Percentiles rank a stretch among this genome's conserved stretches.
Conservation (phyloP, 2,888 invertebrate genomes). For the Pelosia muscerda region DNA sequence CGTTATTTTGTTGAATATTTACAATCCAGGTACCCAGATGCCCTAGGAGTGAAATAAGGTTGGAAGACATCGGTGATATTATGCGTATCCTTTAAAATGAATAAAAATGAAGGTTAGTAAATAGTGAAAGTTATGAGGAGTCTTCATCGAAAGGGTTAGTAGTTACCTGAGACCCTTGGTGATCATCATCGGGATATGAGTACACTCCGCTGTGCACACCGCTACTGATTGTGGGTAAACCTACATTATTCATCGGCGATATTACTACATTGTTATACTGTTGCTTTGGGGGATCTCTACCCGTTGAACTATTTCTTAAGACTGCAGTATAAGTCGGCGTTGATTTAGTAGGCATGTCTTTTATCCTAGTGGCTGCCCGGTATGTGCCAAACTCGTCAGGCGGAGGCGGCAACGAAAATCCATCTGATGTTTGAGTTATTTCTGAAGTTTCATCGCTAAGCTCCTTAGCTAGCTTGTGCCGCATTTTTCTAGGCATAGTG, state of each 20-base stretch:
- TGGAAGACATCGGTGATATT: slow-evolving; percentile 58
- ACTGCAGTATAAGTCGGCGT: slow-evolving; percentile 75
- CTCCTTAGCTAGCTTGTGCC: slow-evolving; percentile 73
- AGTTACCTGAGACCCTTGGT: slow-evolving; percentile 69
- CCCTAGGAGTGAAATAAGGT: slow-evolving; percentile 63
- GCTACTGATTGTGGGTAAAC: slow-evolving; percentile 74
- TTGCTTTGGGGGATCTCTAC: slow-evolving; percentile 65
- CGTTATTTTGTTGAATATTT: slow-evolving; percentile 45
- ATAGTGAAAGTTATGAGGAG: slow-evolving; percentile 56
- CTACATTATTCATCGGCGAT: slow-evolving; percentile 78
- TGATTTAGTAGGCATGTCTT: slow-evolving; percentile 72
- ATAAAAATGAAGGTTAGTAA: slow-evolving; percentile 56
- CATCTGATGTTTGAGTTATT: slow-evolving; percentile 79
- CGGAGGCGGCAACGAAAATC: slow-evolving; percentile 80
- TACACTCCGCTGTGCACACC: slow-evolving; percentile 67
- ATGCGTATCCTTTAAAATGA: slow-evolving; percentile 65
- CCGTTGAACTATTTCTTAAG: slow-evolving; percentile 65
- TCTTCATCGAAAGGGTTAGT: slow-evolving; percentile 81
- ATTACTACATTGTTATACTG: slow-evolving; percentile 68
- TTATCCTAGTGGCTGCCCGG: slow-evolving; percentile 74
- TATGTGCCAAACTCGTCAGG: slow-evolving; percentile 81
- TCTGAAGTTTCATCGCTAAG: slow-evolving; percentile 78
- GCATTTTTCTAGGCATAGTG: slow-evolving; percentile 81
- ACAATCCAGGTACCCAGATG: slow-evolving; percentile 68
- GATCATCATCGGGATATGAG: slow-evolving; percentile 76